phyloP scores from a whole-genome alignment of 1,140 invertebrate genomes.

The Drosophila hydei region DNA sequence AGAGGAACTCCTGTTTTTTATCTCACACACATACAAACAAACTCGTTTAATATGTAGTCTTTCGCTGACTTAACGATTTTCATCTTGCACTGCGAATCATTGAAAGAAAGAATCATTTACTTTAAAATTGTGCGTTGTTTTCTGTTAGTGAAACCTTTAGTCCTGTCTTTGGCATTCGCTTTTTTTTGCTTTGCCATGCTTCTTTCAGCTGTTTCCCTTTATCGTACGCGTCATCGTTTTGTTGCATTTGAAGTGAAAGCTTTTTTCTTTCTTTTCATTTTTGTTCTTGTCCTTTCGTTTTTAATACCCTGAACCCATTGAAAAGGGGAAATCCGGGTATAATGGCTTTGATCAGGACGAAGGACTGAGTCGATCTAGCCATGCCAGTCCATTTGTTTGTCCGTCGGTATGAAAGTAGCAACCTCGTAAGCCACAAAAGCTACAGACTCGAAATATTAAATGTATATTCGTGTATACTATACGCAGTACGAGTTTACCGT shows the following conservation, averaged over 20 bases:
- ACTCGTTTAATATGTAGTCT: conserved; percentile 63
- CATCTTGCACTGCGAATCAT: conserved; percentile 55
- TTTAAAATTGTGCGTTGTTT: conserved; percentile 15
- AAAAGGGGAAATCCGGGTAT: no score
- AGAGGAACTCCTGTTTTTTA: no score
- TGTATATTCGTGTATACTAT: no score
- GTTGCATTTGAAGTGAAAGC: conserved; percentile 40
- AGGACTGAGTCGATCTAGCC: no score
- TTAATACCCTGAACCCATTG: no score
- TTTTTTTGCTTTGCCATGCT: background rate
- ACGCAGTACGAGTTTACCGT: no score
- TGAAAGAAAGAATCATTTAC: conserved; percentile 63
- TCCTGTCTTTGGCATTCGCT: conserved; percentile 17
- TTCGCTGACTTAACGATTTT: conserved; percentile 65
- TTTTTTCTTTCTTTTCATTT: conserved; percentile 10
- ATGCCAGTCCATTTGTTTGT: no score
- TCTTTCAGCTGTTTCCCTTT: conserved; percentile 3
- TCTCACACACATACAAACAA: conserved; percentile 5
- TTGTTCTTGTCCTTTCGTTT: background rate
- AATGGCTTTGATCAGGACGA: no score
- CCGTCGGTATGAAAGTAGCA: no score
- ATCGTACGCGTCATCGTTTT: conserved; percentile 38
- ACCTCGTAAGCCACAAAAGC: no score
- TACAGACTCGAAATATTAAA: no score
- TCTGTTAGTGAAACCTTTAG: conserved; percentile 2